Base-by-base conservation (phyloP, 2,113 vertebrate genomes). In the Neolamprologus fasciatus region DNA sequence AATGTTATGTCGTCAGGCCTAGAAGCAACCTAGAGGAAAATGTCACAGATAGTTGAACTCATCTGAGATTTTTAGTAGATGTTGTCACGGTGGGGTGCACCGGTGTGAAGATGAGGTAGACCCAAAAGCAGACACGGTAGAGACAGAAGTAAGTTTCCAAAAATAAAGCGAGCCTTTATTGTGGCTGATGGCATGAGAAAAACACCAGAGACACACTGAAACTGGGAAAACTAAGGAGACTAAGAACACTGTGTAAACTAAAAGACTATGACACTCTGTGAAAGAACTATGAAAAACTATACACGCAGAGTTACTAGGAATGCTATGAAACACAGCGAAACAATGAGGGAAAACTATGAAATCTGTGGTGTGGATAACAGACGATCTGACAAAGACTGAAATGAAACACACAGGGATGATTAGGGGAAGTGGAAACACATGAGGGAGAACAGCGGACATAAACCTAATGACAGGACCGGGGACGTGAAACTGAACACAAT, bases 71-170 rank as follows among this genome's bases (percentile, higher is more conserved):
- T 58, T 58, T 9, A 28, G 23, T 16, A 28, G 23, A 58, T 57
- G 21, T 57, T 57, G 21, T 55, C 53, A 55, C 0, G 0, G 11
- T 1, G 6, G 21, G 2, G 6, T 12, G 51, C 0, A 0, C 51
- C 3, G 10, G n/a, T 21, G 51, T 55, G 11, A 23, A 55, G 53
- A 8, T 13, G 53, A 53, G 9, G 51, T 21, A 53, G 51, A 23
- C 11, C 53, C 6, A 55, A 55, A 54, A 12, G 53, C 10, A 54
- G n/a, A 23, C 51, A 21, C 0, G 3, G 51, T 53, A n/a, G 10
- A 54, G 51, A 7, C 53, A 54, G 50, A 51, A n/a, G 0, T n/a
- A 51, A 51, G 19, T 51, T 51, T 51, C 50, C 3, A 51, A 51
- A n/a, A 51, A 51, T 51, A n/a, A 51, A 51, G 8, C 2, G 19